Base-by-base conservation (phyloP, 2,113 vertebrate species). In the Odontesthes bonariensis region DNA sequence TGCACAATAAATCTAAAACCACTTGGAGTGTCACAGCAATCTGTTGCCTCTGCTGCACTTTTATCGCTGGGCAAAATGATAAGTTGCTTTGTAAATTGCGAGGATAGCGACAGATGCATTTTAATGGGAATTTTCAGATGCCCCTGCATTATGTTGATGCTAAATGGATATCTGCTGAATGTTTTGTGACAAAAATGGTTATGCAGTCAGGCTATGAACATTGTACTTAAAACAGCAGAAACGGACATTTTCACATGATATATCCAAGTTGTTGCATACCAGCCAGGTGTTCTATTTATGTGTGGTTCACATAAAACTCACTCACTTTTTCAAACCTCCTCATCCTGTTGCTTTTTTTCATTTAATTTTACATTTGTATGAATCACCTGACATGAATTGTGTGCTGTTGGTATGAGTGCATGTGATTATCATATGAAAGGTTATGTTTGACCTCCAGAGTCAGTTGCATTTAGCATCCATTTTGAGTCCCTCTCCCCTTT, bases 1-100 rank as follows among this genome's bases (percentile, higher is more conserved):
- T 91, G 89, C 90, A 86, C 89, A 90, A 92, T 92, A 92, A 92
- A 93, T 92, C 88, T 91, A 86, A 88, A 91, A 90, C 85, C 89
- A 90, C 91, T 91, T 75, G 83, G 76, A 83, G 75, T 91, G 87
- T 90, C 88, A 88, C 67, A 72, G 81, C 81, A 85, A 92, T 92
- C 87, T 88, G 82, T 90, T 88, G 86, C 83, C 86, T 85, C 80
- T 44, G 82, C 88, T 82, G 73, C 88, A 78, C 75, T 89, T 82
- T 87, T 85, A 89, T 86, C 88, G 90, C 79, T 0, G 75, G 72
- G 77, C 61, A 63, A 87, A 88, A 89, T 90, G 90, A 90, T 90
- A 80, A 92, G 82, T 91, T 92, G 76, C 84, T 91, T 89, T 90
- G 84, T 89, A 89, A 92, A 90, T 92, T 88, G 89, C 81, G 33